These are phyloP conservation scores for Ptilorrhoa leucosticta DNA, from an alignment of 2,113 vertebrate species.

Conservation along the genomic window DNA sequence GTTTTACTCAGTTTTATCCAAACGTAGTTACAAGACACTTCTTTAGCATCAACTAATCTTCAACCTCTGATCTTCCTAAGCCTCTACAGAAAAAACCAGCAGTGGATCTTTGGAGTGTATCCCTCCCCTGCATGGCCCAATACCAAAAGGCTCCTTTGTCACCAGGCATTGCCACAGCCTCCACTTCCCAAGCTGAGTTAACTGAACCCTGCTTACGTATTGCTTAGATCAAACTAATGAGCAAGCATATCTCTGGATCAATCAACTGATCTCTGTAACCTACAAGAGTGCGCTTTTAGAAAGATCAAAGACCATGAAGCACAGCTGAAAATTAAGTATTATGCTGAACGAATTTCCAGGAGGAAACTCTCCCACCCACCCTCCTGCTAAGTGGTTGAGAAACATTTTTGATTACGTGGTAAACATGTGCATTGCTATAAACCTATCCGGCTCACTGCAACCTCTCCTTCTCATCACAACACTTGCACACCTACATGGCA, in stretches of 20 bases:
- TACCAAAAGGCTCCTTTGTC: neutral
- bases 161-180: neutral
- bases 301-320: constrained; percentile 11
- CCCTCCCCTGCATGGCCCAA: neutral
- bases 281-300: neutral
- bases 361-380: neutral
- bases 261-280: neutral
- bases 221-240: constrained; percentile 1
- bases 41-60: neutral
- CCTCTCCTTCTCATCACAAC: neutral
- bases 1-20: neutral
- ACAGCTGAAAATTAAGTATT: neutral
- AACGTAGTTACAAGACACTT: neutral
- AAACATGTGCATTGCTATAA: neutral
- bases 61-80: neutral
- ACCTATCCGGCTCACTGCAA: neutral
- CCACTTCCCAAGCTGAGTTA: neutral
- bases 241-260: neutral
- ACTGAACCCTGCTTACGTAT: neutral
- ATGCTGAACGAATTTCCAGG: neutral
- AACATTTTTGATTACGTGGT: neutral
- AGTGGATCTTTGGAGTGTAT: neutral
- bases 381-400: neutral
- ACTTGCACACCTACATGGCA: neutral
- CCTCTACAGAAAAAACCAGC: neutral